Percentiles rank a stretch among this genome's conserved stretches.
These are phyloP conservation scores for Montipora foliosa DNA, from an alignment of 64 coral and sea anemone genomes.

Conservation along the genomic window DNA sequence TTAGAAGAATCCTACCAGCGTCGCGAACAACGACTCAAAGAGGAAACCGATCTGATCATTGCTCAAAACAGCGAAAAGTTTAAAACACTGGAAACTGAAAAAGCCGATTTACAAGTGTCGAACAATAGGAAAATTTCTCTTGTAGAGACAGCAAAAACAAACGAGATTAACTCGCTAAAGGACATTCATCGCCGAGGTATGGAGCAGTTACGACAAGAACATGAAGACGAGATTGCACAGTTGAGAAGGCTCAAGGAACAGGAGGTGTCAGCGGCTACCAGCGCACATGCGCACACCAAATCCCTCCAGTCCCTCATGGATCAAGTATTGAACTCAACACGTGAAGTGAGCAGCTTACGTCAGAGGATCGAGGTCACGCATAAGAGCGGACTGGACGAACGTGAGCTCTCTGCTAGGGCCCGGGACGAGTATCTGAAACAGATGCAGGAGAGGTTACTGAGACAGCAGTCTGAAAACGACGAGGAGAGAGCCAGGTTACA, in stretches of 20 bases:
- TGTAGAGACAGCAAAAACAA: slow-evolving; percentile 68
- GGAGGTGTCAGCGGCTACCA: slow-evolving; percentile 82
- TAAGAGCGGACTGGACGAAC: slow-evolving; percentile 83
- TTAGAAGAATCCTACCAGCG: slow-evolving; percentile 94
- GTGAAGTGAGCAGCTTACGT: slow-evolving; percentile 86
- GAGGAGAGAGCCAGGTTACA: slow-evolving; percentile 90
- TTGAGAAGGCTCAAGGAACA: slow-evolving; percentile 89
- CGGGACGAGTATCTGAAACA: slow-evolving; percentile 94
- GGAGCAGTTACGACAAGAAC: slow-evolving; percentile 75
- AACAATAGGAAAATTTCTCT: slow-evolving; percentile 55
- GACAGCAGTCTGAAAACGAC: slow-evolving; percentile 95
- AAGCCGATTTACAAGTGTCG: slow-evolving; percentile 68
- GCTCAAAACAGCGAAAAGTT: slow-evolving; percentile 83
- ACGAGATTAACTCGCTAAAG: slow-evolving; percentile 80
- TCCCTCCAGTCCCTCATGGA: slow-evolving; percentile 96
- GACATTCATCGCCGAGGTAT: slow-evolving; percentile 85
- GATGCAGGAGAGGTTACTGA: slow-evolving; percentile 84
- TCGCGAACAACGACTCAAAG: slow-evolving; percentile 86
- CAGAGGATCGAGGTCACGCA: slow-evolving; percentile 87
- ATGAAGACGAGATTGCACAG: slow-evolving; percentile 76
- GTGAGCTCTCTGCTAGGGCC: slow-evolving; percentile 83
- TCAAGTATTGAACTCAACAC: slow-evolving; percentile 94
- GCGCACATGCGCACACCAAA: slow-evolving; percentile 91
- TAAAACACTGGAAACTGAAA: slow-evolving; percentile 74
- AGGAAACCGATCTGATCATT: slow-evolving; percentile 84